phyloP scores from a whole-genome alignment of 2,888 invertebrate species.

The Tetragonisca angustula region DNA sequence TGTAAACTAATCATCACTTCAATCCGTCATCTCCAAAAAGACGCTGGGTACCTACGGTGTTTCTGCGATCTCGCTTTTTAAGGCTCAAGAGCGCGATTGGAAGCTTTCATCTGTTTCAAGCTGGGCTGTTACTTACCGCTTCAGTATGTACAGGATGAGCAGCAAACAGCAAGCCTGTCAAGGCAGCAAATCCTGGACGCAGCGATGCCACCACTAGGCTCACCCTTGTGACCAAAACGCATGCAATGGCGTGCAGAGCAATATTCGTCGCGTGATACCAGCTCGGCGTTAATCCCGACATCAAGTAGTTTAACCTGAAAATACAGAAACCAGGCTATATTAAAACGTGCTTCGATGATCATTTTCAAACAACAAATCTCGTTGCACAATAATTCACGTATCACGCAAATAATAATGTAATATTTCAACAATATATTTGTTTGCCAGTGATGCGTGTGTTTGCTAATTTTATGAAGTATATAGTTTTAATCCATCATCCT shows the following conservation, averaged over 20 bases:
- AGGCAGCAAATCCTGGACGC: constrained; percentile 89
- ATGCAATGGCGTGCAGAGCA: constrained; percentile 90
- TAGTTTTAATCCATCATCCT: too few relatives aligned
- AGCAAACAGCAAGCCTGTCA: constrained; percentile 92
- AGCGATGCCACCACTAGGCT: constrained; percentile 89
- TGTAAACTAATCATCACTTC: too few relatives aligned
- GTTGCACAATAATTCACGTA: too few relatives aligned
- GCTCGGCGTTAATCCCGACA: constrained; percentile 89
- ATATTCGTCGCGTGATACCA: constrained; percentile 94
- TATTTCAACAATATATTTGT: neutral
- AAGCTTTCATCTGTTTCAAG: neutral
- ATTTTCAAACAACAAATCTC: neutral
- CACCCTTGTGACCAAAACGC: constrained; percentile 89
- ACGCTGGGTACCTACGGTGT: neutral
- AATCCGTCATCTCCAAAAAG: neutral
- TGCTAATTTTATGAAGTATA: too few relatives aligned
- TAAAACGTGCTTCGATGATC: neutral
- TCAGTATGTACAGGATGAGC: constrained; percentile 95
- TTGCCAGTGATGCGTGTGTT: too few relatives aligned
- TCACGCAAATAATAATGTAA: too few relatives aligned
- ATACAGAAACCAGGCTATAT: constrained; percentile 65
- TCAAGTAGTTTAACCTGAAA: constrained; percentile 90
- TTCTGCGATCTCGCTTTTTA: neutral
- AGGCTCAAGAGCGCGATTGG: neutral
- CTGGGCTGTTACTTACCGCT: constrained; percentile 88